Base-by-base conservation (phyloP, 2,888 invertebrate species). In the Caenorhabditis sp. region DNA sequence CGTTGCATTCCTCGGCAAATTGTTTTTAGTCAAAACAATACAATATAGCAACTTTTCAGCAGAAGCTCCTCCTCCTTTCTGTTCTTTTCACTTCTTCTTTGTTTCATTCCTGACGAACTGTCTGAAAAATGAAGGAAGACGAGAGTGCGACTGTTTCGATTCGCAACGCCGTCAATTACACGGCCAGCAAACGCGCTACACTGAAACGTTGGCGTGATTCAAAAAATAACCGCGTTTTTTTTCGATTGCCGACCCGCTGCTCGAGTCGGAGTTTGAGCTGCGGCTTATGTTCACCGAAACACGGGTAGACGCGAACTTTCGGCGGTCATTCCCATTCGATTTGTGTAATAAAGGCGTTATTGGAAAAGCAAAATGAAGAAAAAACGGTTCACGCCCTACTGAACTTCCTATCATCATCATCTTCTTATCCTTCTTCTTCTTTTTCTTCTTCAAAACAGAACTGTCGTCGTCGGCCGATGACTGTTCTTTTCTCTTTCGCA, bases 151-250 rank as follows among this genome's bases (percentile, higher is more conserved):
- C n/a, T n/a, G n/a, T n/a, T n/a, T n/a, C 52, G 15, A 52, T 63
- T 63, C 63, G 63, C 43, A 30, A 32, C 15, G 15, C 63, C 39
- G 43, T 45, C 35, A 53, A 45, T 53, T 63, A 53, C 53, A 63
- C n/a, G n/a, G n/a, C n/a, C n/a, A n/a, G n/a, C n/a, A n/a, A n/a
- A n/a, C n/a, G n/a, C n/a, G n/a, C n/a, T n/a, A n/a, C n/a, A n/a
- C n/a, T n/a, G n/a, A n/a, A n/a, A n/a, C n/a, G n/a, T n/a, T n/a
- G n/a, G n/a, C n/a, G n/a, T n/a, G n/a, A n/a, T n/a, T 30, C 52
- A 41, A 2, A 41, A 17, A 41, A 17, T 13, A 41, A 30, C 30
- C 9, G 30, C 30, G 15, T 41, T 15, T 41, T 41, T 7, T n/a
- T 5, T 17, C 17, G n/a, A n/a, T n/a, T n/a, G n/a, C n/a, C n/a